Percentiles rank a stretch among this genome's conserved stretches.
Conservation (phyloP, 2,113 vertebrate species). For the Megatriorchis doriae region DNA sequence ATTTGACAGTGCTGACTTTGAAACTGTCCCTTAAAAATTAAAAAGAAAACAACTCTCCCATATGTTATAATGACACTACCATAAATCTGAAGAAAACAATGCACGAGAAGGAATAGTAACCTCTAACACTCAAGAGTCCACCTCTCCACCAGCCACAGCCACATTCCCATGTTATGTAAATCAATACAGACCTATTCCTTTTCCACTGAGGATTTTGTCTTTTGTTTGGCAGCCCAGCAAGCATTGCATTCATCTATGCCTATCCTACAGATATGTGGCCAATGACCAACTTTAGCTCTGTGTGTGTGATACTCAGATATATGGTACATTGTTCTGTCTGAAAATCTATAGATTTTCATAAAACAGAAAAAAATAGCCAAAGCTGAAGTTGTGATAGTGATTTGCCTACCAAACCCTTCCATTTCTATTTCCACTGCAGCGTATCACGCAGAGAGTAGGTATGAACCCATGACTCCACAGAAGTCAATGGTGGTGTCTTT, state of each 20-base stretch:
- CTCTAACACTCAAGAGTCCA: neutral
- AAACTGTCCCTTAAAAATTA: neutral
- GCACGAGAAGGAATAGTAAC: neutral
- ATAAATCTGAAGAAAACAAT: neutral
- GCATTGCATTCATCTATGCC: neutral
- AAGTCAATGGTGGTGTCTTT: neutral
- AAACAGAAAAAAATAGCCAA: neutral
- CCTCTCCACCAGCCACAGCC: neutral
- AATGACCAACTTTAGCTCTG: neutral
- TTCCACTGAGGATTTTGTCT: neutral
- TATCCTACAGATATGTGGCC: neutral
- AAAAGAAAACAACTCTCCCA: neutral
- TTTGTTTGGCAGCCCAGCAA: neutral
- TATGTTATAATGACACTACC: neutral
- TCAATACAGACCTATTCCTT: neutral
- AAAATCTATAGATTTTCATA: neutral
- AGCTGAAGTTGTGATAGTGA: neutral
- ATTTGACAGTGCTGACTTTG: constrained; percentile 17
- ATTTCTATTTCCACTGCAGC: neutral
- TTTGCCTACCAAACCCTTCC: neutral
- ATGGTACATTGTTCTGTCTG: neutral
- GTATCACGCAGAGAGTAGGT: neutral
- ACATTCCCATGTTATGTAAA: neutral
- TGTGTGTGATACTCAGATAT: neutral
- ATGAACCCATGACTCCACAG: neutral